Evolutionary conservation across 2,113 vertebrate species (phyloP).

Genomic region (Orientallactaga bullata): DNA sequence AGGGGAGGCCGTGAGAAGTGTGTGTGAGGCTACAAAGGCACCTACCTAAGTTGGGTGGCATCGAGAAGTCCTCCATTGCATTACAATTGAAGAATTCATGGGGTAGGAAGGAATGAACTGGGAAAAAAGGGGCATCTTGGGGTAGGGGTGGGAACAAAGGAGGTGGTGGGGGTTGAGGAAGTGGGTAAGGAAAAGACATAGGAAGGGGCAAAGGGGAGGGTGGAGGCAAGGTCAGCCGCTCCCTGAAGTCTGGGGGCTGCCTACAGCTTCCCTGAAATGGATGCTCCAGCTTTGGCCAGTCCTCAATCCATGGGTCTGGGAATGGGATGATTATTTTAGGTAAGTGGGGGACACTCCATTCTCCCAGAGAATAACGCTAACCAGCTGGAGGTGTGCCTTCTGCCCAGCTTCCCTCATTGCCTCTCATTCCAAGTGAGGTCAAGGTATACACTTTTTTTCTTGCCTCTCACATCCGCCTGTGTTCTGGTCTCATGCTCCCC

Average conservation of each 20-base stretch:
- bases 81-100: constrained; percentile 71
- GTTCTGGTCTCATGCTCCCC: neutral
- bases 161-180: constrained; percentile 66
- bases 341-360: neutral
- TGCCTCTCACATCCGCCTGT: neutral
- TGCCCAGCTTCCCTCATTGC: neutral
- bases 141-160: constrained; percentile 73
- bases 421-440: neutral
- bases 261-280: constrained; percentile 70
- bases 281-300: constrained; percentile 73
- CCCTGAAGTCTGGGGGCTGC: constrained; percentile 64
- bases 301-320: constrained; percentile 72
- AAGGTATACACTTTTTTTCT: neutral
- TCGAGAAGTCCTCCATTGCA: constrained; percentile 69
- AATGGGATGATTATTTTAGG: constrained; percentile 65
- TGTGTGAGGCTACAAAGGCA: constrained; percentile 11
- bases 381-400: neutral
- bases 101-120: constrained; percentile 73
- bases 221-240: constrained; percentile 67
- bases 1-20: neutral
- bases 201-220: constrained; percentile 56
- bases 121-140: constrained; percentile 73
- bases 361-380: neutral
- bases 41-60: constrained; percentile 73
- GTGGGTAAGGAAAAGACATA: constrained; percentile 56